Percentiles rank a stretch among this genome's conserved stretches.
Conservation (phyloP, 2,888 invertebrate genomes). For the Polietes domitor region DNA sequence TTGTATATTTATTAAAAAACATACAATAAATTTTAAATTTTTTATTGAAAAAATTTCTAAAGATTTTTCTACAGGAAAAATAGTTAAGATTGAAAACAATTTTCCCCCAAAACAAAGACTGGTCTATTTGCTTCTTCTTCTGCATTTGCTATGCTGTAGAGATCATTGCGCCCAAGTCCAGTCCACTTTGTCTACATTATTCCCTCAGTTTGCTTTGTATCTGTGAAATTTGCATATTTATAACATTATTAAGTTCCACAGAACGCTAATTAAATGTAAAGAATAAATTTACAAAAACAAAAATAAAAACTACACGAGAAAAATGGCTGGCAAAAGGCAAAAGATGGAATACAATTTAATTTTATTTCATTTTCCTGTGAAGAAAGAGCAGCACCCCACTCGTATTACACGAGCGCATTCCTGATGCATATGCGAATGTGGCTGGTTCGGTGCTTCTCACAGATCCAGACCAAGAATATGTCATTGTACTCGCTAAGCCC, state of each 20-base stretch:
- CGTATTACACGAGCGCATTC: slow-evolving; percentile 30
- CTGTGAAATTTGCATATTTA: slow-evolving; percentile 6
- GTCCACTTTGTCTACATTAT: no score
- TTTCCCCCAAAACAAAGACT: no score
- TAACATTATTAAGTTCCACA: neutral
- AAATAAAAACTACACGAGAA: neutral
- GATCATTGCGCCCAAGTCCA: no score
- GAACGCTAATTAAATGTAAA: slow-evolving; percentile 17
- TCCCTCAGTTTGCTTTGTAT: no score
- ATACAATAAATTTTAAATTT: no score
- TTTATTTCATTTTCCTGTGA: slow-evolving; percentile 2
- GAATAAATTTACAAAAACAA: neutral
- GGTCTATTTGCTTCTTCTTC: no score
- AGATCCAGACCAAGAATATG: slow-evolving; percentile 63
- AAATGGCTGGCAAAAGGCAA: neutral
- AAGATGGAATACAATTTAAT: slow-evolving; percentile 13
- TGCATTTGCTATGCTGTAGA: no score
- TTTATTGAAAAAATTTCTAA: no score
- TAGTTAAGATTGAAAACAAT: no score
- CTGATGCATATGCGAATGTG: slow-evolving; percentile 32
- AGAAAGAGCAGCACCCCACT: slow-evolving; percentile 23
- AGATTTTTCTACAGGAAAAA: no score
- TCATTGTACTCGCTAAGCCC: slow-evolving; percentile 68
- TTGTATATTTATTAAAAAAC: no score
- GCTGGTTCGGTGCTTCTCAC: slow-evolving; percentile 12